phyloP scores from a whole-genome alignment of 2,113 vertebrate genomes.

The Tretioscincus oriximinensis region DNA sequence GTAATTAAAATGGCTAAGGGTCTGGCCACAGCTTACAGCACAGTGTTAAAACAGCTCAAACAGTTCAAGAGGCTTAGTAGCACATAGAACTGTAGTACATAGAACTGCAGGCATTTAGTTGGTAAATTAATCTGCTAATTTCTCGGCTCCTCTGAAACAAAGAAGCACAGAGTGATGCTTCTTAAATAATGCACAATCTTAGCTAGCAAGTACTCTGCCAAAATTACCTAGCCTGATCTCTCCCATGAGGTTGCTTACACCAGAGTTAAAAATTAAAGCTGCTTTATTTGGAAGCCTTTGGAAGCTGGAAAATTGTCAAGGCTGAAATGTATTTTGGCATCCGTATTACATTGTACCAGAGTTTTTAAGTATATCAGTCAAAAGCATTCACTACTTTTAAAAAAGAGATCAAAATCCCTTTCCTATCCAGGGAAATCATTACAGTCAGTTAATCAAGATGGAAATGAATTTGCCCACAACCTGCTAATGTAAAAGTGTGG shows the following conservation, averaged over 20 bases:
- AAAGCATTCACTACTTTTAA: background rate
- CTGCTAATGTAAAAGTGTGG: too few species aligned
- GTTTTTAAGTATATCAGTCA: background rate
- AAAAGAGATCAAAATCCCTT: background rate
- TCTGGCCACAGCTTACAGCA: background rate
- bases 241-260: constrained; percentile 6
- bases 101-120: background rate
- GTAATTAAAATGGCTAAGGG: background rate
- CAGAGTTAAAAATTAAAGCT: constrained; percentile 14
- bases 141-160: background rate
- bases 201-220: background rate
- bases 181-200: background rate
- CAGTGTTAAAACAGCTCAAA: background rate
- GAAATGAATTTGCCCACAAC: too few species aligned
- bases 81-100: background rate
- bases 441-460: too few species aligned
- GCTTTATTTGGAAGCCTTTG: background rate
- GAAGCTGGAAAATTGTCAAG: background rate
- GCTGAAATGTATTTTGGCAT: background rate
- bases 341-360: background rate
- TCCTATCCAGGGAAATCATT: too few species aligned
- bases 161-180: background rate
- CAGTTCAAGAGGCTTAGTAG: background rate
- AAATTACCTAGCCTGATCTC: background rate
- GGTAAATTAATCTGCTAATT: background rate